Evolutionary conservation across 2,888 invertebrate genomes (phyloP), one percentile per base, ranked within the genome.

Genomic region (Pterostichus niger): DNA sequence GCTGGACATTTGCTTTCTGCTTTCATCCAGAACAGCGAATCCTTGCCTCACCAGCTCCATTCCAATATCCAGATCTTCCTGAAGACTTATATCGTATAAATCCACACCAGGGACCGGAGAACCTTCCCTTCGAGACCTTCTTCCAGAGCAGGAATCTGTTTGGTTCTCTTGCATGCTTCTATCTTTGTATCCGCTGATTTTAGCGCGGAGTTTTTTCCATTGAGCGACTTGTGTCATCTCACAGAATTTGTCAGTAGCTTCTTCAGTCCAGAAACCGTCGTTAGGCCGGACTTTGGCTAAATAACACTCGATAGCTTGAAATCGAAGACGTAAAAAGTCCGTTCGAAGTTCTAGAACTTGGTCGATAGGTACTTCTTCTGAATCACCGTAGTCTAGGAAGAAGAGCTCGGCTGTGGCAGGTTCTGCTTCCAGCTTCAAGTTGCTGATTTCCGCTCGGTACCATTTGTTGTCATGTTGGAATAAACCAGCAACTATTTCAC

Each of bases 301-400:
- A 88, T 94, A 95, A 89, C 97, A 97, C 89, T 97, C 97, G 88
- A 98, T 94, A 0, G 98, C 97, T 92, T 98, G 95, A 87, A 95
- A 94, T 71, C 95, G 92, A 11, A 97, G 91, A 77, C 93, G 91
- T 73, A 96, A 89, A 87, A 96, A 93, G 88, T 97, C 95, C 0
- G 96, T 94, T 54, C 95, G 92, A 84, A 97, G 90, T 86, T 95
- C 95, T 85, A 93, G 94, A 10, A 97, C 90, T 84, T 95, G 93
- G 77, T 92, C 91, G 2, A 92, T 92, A 0, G 92, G 90, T 3
- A 96, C 91, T 86, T 93, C 92, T 86, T 95, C 95, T 84, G 93
- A 93, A 89, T 98, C 97, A 0, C 98, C 98, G 89, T 96, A 98
- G 91, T 98, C 98, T 78, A 97, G 93, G 89, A 94, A 97, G 88